These are phyloP conservation scores for Eulemur coronatus DNA, from an alignment of 2,797 vertebrate genomes.

Conservation along the genomic window DNA sequence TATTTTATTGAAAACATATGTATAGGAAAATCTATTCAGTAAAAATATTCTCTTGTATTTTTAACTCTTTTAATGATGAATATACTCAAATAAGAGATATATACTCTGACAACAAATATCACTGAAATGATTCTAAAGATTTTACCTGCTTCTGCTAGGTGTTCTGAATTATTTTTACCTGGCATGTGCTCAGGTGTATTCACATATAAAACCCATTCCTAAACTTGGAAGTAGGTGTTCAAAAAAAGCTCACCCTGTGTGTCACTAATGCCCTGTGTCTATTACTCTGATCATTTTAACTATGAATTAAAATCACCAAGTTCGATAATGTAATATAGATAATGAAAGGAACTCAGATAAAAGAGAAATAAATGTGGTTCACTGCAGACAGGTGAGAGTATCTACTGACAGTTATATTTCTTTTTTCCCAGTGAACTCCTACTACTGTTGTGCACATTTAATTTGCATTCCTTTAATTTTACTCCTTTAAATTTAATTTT, in stretches of 20 bases:
- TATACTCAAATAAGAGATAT: background rate
- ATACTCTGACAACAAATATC: background rate
- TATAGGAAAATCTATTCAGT: background rate
- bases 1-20: background rate
- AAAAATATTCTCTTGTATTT: background rate
- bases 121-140: background rate
- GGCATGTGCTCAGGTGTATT: background rate
- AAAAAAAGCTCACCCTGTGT: background rate
- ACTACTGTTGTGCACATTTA: background rate
- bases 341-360: background rate
- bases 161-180: background rate
- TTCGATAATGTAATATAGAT: background rate
- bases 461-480: background rate
- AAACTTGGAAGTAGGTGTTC: background rate
- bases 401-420: background rate
- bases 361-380: background rate
- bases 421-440: background rate
- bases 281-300: background rate
- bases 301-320: background rate
- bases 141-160: background rate
- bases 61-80: background rate
- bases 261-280: background rate
- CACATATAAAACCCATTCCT: background rate
- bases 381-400: background rate
- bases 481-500: background rate